Base-by-base conservation (phyloP, 2,113 vertebrate species). In the Agelaius tricolor region DNA sequence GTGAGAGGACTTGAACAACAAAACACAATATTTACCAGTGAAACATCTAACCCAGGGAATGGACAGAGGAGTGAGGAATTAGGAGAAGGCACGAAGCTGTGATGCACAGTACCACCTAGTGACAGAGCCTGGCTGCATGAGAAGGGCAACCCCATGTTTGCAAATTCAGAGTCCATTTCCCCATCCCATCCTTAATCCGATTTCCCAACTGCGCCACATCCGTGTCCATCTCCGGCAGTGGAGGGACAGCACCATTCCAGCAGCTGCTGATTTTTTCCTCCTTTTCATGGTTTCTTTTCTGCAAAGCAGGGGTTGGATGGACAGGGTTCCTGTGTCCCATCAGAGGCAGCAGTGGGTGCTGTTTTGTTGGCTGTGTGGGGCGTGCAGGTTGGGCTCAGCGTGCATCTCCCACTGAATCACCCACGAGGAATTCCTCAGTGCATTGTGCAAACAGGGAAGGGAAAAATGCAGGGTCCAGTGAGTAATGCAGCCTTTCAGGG, bases 21-120 rank as follows among this genome's bases (percentile, higher is more conserved):
- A 82, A 90, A 41, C n/a, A 49, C 10, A 2, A 0, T 49, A 75
- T 78, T 71, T 81, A 30, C 22, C 33, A 80, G 55, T 7, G 37
- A 78, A 81, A 49, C 4, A 14, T 47, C 35, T 54, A 66, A 68
- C 37, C 16, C 52, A 26, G 72, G 19, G 43, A 46, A 61, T 23
- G 43, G 57, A 28, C 17, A 43, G 89, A 55, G 39, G 31, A 87
- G 44, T 2, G 14, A 88, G 59, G 54, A 79, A 62, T n/a, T 33
- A 20, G 69, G 65, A 24, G 46, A 49, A 83, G 87, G 52, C 82
- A 72, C 0, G 0, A 95, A 96, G 96, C 86, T 67, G 73, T 58
- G 94, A 96, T 92, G 76, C 93, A 97, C 93, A 97, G 94, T 96
- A 97, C 97, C 95, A 97, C 89, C 96, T 97, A 97, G 95, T 96